A percentile compares a stretch with the other conserved stretches of the same genome.
These are phyloP conservation scores for Hyalella azteca DNA, from an alignment of 2,888 invertebrate genomes.

Conservation along the genomic window DNA sequence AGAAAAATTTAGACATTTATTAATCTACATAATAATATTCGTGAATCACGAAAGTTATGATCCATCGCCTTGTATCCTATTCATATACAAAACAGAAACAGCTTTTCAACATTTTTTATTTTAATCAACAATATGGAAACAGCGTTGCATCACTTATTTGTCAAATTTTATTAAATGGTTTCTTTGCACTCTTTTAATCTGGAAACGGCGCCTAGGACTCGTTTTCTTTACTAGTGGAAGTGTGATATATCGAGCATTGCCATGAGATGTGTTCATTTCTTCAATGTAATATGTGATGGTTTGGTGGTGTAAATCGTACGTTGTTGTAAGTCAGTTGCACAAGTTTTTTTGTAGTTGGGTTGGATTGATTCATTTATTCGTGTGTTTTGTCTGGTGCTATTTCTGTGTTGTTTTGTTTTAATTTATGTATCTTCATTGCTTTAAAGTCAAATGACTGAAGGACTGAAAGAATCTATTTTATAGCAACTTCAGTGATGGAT, in stretches of 20 bases:
- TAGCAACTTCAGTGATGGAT: too few species aligned
- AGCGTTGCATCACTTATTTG: too few species aligned
- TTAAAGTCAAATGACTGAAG: neutral
- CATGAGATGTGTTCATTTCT: slow-evolving; percentile 1
- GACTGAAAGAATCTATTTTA: too few species aligned
- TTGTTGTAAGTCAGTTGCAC: slow-evolving; percentile 25
- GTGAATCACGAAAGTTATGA: too few species aligned
- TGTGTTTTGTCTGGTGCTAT: slow-evolving; percentile 29
- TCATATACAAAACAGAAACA: too few species aligned
- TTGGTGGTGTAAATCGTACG: slow-evolving; percentile 19
- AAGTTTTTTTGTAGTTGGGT: slow-evolving; percentile 32
- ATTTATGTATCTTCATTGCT: neutral
- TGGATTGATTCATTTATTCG: slow-evolving; percentile 10
- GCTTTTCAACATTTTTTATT: too few species aligned
- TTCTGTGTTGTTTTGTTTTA: slow-evolving; percentile 20
- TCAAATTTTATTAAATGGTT: too few species aligned
- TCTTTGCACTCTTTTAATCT: too few species aligned
- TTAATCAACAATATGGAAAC: too few species aligned
- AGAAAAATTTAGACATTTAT: too few species aligned
- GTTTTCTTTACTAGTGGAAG: slow-evolving; percentile 27
- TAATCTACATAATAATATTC: too few species aligned
- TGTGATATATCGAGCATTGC: slow-evolving; percentile 1
- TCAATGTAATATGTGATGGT: slow-evolving; percentile 12
- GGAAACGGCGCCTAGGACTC: slow-evolving; percentile 14
- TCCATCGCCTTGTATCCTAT: too few species aligned